Percentiles rank a stretch among this genome's conserved stretches.
These are phyloP conservation scores for Aelia acuminata DNA, from an alignment of 2,888 invertebrate genomes.

Conservation along the genomic window DNA sequence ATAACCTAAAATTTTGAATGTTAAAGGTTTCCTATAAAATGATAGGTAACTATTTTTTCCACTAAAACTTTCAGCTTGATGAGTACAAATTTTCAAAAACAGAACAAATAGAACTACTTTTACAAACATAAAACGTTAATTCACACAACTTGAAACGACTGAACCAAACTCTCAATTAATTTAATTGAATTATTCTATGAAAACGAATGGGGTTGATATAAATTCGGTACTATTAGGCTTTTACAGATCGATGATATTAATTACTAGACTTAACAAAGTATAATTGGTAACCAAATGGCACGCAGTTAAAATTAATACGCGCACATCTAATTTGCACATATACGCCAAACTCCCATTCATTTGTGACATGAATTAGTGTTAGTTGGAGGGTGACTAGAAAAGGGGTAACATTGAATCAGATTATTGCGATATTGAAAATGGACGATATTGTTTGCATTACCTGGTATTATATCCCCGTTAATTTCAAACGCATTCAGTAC, in stretches of 20 bases:
- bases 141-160: not conserved
- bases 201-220: not conserved
- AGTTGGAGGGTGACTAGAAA: not conserved
- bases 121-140: not conserved
- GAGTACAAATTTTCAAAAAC: too few species aligned
- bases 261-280: not conserved
- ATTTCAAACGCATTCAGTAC: not conserved
- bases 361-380: conserved; percentile 12
- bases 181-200: not conserved
- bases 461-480: not conserved
- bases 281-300: conserved; percentile 28
- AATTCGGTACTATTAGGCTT: not conserved
- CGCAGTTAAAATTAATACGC: not conserved
- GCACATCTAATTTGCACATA: not conserved
- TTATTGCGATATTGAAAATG: not conserved
- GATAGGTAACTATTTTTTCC: too few species aligned
- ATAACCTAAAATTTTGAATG: too few species aligned
- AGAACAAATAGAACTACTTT: too few species aligned
- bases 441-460: not conserved
- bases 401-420: not conserved
- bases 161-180: not conserved
- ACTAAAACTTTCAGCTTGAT: too few species aligned
- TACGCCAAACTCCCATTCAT: not conserved
- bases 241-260: not conserved
- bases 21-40: too few species aligned